These are phyloP conservation scores for Drosophila mojavensis DNA, from an alignment of 1,140 invertebrate genomes.

Conservation along the genomic window DNA sequence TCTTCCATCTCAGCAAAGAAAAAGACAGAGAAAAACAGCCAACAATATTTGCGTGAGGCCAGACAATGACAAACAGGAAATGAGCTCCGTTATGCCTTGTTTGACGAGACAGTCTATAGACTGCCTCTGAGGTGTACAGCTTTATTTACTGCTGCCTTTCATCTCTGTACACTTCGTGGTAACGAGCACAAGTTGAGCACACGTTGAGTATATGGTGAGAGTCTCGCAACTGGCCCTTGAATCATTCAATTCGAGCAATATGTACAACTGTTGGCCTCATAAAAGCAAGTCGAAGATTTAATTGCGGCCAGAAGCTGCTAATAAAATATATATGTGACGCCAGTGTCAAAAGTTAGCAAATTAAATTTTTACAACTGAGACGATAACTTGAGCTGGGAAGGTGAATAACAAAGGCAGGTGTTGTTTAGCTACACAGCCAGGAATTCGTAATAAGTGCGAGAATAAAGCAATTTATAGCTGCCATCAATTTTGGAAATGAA, in stretches of 20 bases:
- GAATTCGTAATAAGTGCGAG: not conserved
- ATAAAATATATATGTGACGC: slow-evolving; percentile 41
- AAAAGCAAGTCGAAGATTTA: slow-evolving; percentile 23
- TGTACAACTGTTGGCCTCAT: slow-evolving; percentile 18
- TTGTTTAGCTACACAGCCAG: not conserved
- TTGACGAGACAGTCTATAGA: slow-evolving; percentile 11
- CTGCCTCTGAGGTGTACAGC: not conserved
- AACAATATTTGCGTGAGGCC: slow-evolving; percentile 37
- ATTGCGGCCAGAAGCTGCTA: slow-evolving; percentile 31
- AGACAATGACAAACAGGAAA: slow-evolving; percentile 63
- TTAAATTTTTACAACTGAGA: slow-evolving; percentile 50
- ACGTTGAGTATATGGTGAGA: not conserved
- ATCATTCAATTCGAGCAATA: not conserved
- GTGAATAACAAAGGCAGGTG: not conserved
- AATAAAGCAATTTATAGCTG: not conserved
- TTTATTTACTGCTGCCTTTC: slow-evolving; percentile 39
- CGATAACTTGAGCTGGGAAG: not conserved
- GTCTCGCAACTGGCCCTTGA: slow-evolving; percentile 5
- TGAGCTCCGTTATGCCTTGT: slow-evolving; percentile 37
- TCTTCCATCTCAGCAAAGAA: not conserved
- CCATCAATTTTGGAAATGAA: not conserved
- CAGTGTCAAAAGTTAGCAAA: slow-evolving; percentile 46
- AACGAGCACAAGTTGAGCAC: not conserved
- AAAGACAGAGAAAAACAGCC: not conserved
- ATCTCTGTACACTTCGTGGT: slow-evolving; percentile 31